Evolutionary conservation across 1,140 invertebrate species (phyloP).

Genomic region (Sitobion miscanthi): DNA sequence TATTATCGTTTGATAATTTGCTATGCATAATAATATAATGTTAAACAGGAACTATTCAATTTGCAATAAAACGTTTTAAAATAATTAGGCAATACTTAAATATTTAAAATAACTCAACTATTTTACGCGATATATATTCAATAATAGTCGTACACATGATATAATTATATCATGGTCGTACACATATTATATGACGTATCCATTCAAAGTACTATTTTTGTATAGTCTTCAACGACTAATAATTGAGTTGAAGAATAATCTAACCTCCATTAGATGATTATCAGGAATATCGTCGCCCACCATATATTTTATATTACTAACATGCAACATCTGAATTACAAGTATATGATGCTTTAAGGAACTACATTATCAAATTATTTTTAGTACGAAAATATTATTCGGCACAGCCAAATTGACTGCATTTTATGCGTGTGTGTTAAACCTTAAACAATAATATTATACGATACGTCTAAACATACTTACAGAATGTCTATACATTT

Average conservation of each 20-base stretch:
- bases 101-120: too few relatives aligned
- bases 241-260: not conserved
- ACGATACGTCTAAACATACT: too few relatives aligned
- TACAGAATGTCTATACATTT: not conserved
- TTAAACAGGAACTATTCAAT: not conserved
- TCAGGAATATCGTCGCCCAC: not conserved
- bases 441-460: not conserved
- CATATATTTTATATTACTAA: not conserved
- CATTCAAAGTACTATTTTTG: too few relatives aligned
- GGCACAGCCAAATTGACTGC: not conserved
- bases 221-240: not conserved
- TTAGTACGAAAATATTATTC: not conserved
- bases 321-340: not conserved
- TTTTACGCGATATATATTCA: too few relatives aligned
- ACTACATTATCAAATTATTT: not conserved
- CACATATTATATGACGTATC: too few relatives aligned
- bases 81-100: too few relatives aligned
- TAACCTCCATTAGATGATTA: not conserved
- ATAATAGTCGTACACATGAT: too few relatives aligned
- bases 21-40: not conserved
- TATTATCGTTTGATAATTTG: not conserved
- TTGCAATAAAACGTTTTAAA: too few relatives aligned
- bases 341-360: not conserved
- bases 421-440: not conserved
- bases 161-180: too few relatives aligned